Conservation (phyloP, 2,113 vertebrate genomes). For the Raja brachyura region DNA sequence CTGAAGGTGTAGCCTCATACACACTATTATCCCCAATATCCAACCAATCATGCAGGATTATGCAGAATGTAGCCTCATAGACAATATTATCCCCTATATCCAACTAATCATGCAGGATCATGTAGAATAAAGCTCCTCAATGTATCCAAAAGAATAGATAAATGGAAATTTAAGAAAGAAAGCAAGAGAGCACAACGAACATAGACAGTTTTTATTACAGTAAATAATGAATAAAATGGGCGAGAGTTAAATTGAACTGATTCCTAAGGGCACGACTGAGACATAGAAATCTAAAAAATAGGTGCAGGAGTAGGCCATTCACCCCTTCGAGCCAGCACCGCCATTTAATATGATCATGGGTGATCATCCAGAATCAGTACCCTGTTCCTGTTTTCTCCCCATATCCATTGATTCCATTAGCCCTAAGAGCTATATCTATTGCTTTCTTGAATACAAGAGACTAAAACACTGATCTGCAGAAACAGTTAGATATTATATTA, state of each 20-base stretch:
- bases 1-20: neutral
- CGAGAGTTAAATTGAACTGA: neutral
- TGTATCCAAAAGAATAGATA: neutral
- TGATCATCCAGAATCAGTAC: too few species aligned
- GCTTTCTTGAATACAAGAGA: too few species aligned
- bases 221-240: neutral
- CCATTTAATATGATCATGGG: too few species aligned
- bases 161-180: neutral
- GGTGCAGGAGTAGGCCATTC: too few species aligned
- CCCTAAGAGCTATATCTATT: too few species aligned
- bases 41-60: neutral
- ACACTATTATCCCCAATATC: neutral
- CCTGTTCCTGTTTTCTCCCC: too few species aligned
- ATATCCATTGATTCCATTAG: too few species aligned
- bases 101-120: neutral
- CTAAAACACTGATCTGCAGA: neutral
- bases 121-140: neutral
- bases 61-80: neutral
- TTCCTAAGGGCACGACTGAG: neutral
- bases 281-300: too few species aligned
- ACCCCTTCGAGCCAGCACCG: too few species aligned
- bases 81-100: neutral
- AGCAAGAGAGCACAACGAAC: neutral
- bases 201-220: neutral
- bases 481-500: neutral